Percentiles rank a stretch among this genome's conserved stretches.
These are phyloP conservation scores for Perca flavescens DNA, from an alignment of 2,113 vertebrate species.

Conservation along the genomic window DNA sequence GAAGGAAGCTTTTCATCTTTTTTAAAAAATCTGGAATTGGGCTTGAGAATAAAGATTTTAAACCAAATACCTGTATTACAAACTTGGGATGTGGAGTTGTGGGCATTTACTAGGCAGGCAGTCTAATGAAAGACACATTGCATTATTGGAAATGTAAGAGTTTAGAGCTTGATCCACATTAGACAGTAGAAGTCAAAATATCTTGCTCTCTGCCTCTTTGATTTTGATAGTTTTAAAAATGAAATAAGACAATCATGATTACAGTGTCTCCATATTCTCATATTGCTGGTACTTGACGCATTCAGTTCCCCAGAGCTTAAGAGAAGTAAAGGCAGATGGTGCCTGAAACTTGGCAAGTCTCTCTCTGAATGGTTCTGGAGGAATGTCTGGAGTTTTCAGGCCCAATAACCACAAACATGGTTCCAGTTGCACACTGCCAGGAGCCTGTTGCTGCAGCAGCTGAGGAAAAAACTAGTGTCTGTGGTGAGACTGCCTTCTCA, in stretches of 20 bases:
- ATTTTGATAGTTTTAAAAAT: constrained; percentile 6
- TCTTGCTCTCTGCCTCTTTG: neutral
- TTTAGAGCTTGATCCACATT: neutral
- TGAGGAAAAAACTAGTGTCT: constrained; percentile 12
- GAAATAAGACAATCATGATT: constrained; percentile 15
- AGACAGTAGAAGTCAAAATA: neutral
- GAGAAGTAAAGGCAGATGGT: constrained; percentile 39
- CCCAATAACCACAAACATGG: constrained; percentile 53
- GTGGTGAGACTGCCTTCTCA: neutral
- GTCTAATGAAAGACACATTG: neutral
- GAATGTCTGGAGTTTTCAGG: constrained; percentile 66
- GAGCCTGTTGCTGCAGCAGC: constrained; percentile 23
- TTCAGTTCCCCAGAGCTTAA: constrained; percentile 11
- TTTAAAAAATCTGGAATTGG: neutral
- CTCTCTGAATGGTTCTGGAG: constrained; percentile 45
- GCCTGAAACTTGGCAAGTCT: constrained; percentile 48
- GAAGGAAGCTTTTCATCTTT: neutral
- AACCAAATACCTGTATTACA: neutral
- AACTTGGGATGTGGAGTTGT: neutral
- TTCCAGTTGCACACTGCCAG: constrained; percentile 36
- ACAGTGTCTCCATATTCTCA: neutral
- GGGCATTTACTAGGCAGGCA: neutral
- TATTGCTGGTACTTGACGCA: neutral
- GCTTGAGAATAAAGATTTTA: neutral
- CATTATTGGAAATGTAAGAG: neutral